A percentile compares a stretch with the other conserved stretches of the same genome.
These are phyloP conservation scores for Tyria jacobaeae DNA, from an alignment of 2,888 invertebrate genomes.

Conservation along the genomic window DNA sequence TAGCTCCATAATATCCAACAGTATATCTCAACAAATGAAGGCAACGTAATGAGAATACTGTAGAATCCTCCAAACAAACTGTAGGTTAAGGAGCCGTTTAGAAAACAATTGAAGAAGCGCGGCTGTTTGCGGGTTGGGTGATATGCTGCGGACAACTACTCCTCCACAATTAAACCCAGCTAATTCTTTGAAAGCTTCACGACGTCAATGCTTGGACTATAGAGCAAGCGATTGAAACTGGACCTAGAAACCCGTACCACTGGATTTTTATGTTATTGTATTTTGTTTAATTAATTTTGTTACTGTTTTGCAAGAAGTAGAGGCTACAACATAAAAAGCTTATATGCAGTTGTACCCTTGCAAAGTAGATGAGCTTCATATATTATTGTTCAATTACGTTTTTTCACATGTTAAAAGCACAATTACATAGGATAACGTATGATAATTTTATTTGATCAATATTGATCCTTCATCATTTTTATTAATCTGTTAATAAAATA, in stretches of 20 bases:
- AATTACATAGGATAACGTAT: no score
- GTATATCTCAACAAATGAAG: background rate
- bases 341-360: no score
- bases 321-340: no score
- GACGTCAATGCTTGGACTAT: constrained; percentile 41
- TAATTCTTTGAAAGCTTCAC: constrained; percentile 57
- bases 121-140: constrained; percentile 23
- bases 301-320: no score
- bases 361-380: no score
- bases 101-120: constrained; percentile 30
- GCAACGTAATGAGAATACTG: constrained; percentile 5
- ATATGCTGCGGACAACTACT: constrained; percentile 45
- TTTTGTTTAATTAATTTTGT: background rate
- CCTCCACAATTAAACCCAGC: constrained; percentile 53
- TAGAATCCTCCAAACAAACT: background rate
- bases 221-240: constrained; percentile 44
- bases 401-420: no score
- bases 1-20: background rate
- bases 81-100: constrained; percentile 23
- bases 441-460: no score
- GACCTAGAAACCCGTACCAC: constrained; percentile 35
- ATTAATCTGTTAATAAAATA: no score
- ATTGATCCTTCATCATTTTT: no score
- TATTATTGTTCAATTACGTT: no score
- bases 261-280: background rate